These are phyloP conservation scores for Equus przewalskii DNA, from an alignment of 2,113 vertebrate species.

Conservation along the genomic window DNA sequence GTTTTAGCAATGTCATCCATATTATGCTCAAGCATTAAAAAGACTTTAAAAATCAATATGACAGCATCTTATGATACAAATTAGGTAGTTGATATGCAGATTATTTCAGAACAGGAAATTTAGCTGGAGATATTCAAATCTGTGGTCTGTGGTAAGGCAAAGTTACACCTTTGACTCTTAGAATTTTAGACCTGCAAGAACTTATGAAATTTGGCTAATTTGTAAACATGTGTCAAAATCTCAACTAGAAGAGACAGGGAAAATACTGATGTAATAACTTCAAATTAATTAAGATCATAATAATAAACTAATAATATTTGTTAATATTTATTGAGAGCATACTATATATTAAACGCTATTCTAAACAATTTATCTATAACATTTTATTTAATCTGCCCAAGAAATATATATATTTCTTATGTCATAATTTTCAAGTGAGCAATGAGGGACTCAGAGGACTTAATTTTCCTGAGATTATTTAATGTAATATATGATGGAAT, in stretches of 20 bases:
- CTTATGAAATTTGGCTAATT: neutral
- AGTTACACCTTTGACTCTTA: neutral
- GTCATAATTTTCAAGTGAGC: neutral
- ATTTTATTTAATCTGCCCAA: neutral
- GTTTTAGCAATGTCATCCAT: neutral
- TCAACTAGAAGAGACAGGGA: neutral
- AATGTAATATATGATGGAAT: neutral
- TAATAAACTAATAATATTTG: neutral
- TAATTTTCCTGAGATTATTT: neutral
- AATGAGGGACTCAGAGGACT: neutral
- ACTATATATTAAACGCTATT: neutral
- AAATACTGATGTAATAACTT: neutral
- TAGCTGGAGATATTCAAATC: neutral
- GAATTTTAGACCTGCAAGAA: neutral
- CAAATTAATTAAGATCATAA: neutral
- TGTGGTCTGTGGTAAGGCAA: neutral
- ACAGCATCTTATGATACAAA: neutral
- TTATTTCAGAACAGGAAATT: neutral
- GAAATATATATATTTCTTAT: neutral
- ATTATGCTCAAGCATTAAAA: neutral
- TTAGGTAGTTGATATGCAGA: neutral
- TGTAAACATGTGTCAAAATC: neutral
- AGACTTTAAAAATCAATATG: neutral
- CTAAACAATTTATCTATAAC: neutral
- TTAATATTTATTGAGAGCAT: neutral